These are phyloP conservation scores for Cataglyphis cursor DNA, from an alignment of 2,888 invertebrate species.

Conservation along the genomic window DNA sequence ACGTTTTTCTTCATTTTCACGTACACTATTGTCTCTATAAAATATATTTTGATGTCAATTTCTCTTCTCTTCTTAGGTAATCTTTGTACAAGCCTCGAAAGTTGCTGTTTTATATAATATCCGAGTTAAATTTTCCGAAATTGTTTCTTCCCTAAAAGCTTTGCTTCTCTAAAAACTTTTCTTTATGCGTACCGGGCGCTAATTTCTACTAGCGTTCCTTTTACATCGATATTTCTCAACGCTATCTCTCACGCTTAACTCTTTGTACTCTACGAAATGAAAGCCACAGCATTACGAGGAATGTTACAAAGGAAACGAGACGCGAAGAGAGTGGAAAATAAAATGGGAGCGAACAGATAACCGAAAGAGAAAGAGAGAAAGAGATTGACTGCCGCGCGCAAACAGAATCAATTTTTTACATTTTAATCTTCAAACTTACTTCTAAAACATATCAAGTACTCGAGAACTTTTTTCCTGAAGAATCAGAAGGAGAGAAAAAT, in stretches of 20 bases:
- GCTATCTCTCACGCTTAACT: too few species aligned
- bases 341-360: neutral
- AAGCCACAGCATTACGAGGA: slow-evolving; percentile 23
- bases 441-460: neutral
- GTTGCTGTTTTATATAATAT: neutral
- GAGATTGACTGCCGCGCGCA: neutral
- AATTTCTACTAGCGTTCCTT: slow-evolving; percentile 16
- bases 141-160: neutral
- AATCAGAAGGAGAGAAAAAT: neutral
- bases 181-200: neutral
- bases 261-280: slow-evolving; percentile 38
- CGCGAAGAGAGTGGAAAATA: neutral
- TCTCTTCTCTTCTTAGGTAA: neutral
- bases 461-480: neutral
- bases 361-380: neutral
- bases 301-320: slow-evolving; percentile 25
- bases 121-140: slow-evolving; percentile 7
- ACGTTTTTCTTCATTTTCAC: neutral
- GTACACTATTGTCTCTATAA: neutral
- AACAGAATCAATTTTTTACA: neutral
- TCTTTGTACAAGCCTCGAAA: neutral
- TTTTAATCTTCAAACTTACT: neutral
- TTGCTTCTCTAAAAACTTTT: slow-evolving; percentile 13
- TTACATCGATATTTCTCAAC: slow-evolving; percentile 31
- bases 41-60: neutral